Evolutionary conservation across 2,113 vertebrate species (phyloP).

Genomic region (human (Homo sapiens)): GRCh38 chr12:63741501-63742000

Average conservation of each 20-base stretch:
- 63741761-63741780: not conserved
- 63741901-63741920: not conserved
- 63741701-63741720: not conserved
- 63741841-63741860: not conserved
- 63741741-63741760: not conserved
- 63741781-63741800: not conserved
- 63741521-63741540: not conserved
- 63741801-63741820: not conserved
- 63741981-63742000: not conserved
- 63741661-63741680: not conserved
- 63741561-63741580: not conserved
- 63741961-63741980: not conserved
- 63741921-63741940: not conserved
- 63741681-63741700: not conserved
- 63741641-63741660: not conserved
- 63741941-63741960: not conserved
- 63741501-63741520: not conserved
- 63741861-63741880: not conserved
- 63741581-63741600: not conserved
- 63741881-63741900: not conserved
- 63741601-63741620: not conserved
- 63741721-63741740: not conserved
- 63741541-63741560: not conserved
- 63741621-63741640: not conserved
- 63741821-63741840: not conserved